Percentiles rank a stretch among this genome's conserved stretches.
Evolutionary conservation across 2,888 invertebrate genomes (phyloP).

Genomic region (Callimorpha dominula): DNA sequence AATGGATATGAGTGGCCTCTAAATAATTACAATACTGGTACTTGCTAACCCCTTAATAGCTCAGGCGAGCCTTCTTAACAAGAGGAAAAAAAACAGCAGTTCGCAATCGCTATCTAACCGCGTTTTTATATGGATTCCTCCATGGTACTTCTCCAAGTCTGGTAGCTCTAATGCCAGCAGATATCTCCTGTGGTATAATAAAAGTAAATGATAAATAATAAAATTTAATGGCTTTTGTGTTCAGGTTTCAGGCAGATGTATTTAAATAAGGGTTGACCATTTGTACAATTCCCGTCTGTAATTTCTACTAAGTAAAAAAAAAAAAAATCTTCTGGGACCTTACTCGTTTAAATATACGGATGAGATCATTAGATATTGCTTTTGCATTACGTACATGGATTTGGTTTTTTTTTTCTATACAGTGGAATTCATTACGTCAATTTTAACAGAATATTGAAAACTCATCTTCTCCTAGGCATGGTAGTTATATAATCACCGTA

Average conservation of each 20-base stretch:
- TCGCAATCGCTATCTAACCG: background rate
- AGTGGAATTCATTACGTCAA: too few species aligned
- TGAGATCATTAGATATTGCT: too few species aligned
- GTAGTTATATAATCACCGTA: background rate
- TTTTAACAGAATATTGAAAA: too few species aligned
- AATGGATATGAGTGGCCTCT: background rate
- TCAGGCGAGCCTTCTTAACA: background rate
- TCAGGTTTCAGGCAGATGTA: background rate
- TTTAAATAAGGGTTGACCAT: background rate
- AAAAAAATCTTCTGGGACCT: too few species aligned
- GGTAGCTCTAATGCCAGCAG: background rate
- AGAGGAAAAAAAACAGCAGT: background rate
- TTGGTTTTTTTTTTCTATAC: too few species aligned
- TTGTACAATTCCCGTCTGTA: background rate
- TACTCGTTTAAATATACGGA: too few species aligned
- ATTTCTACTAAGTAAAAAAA: background rate
- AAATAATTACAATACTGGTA: background rate
- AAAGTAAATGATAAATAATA: slow-evolving; percentile 6
- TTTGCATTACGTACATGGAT: too few species aligned
- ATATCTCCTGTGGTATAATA: background rate
- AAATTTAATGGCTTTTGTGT: slow-evolving; percentile 3
- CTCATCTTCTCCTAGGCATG: background rate
- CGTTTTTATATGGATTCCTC: background rate
- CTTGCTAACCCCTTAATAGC: background rate
- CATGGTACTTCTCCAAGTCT: background rate